phyloP scores from a whole-genome alignment of 2,888 invertebrate species.

The Spodoptera picta region DNA sequence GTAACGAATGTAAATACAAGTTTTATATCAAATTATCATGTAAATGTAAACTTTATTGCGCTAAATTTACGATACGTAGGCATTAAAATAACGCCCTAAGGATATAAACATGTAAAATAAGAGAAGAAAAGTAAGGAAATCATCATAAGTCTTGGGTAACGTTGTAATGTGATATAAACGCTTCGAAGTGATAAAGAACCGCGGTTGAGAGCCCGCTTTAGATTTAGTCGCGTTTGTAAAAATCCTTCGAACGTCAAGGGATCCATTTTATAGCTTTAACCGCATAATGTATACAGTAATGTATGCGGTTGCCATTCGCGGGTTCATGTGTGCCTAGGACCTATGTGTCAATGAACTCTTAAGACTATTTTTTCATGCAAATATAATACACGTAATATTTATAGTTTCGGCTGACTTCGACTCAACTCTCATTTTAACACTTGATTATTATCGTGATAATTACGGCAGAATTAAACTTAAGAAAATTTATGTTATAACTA shows the following conservation, averaged over 20 bases:
- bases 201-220: slow-evolving; percentile 63
- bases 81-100: slow-evolving; percentile 49
- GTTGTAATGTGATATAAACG: slow-evolving; percentile 74
- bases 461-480: not conserved
- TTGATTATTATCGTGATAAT: too few species aligned
- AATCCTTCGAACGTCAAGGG: slow-evolving; percentile 79
- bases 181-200: slow-evolving; percentile 74
- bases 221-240: slow-evolving; percentile 70
- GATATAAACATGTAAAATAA: slow-evolving; percentile 58
- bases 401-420: slow-evolving; percentile 6
- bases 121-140: slow-evolving; percentile 64
- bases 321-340: slow-evolving; percentile 38
- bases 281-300: slow-evolving; percentile 77
- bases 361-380: slow-evolving; percentile 11
- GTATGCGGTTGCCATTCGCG: slow-evolving; percentile 52
- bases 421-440: too few species aligned
- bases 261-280: slow-evolving; percentile 78
- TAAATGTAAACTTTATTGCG: slow-evolving; percentile 64
- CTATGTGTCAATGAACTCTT: slow-evolving; percentile 44
- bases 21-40: slow-evolving; percentile 63
- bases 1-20: slow-evolving; percentile 47
- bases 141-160: slow-evolving; percentile 73
- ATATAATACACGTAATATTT: slow-evolving; percentile 5
- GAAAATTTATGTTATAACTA: not conserved
- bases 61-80: slow-evolving; percentile 56